Conservation (phyloP, 2,113 vertebrate species). For the Axis porcinus region DNA sequence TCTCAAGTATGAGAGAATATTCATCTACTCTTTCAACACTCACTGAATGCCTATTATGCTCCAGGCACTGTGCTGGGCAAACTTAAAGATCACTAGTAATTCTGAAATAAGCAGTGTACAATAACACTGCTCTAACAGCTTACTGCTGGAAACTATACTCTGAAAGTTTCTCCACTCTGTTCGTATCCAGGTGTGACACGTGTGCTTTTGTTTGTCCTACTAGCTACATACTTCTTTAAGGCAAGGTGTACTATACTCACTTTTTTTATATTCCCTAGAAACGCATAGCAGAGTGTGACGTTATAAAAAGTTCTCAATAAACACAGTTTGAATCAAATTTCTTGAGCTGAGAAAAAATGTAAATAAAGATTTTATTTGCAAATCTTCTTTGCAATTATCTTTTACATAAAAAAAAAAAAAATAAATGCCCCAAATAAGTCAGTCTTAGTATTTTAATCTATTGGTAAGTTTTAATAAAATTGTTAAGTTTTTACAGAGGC, state of each 20-base stretch:
- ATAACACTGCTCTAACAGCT: not conserved
- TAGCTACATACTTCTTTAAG: not conserved
- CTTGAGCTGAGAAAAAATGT: not conserved
- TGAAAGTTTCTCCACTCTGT: not conserved
- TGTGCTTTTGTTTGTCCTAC: not conserved
- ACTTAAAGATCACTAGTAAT: not conserved
- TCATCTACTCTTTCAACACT: not conserved
- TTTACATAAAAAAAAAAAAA: not conserved
- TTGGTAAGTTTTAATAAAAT: not conserved
- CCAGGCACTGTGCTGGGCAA: not conserved
- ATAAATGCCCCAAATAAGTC: not conserved
- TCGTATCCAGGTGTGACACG: not conserved
- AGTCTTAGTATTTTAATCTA: constrained; percentile 18
- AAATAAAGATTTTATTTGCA: constrained; percentile 35
- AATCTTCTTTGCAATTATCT: not conserved
- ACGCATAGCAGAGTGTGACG: not conserved
- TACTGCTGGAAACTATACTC: not conserved
- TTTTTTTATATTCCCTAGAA: not conserved
- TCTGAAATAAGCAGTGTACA: not conserved
- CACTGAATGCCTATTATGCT: not conserved
- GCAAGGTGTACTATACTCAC: not conserved
- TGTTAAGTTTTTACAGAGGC: constrained; percentile 20
- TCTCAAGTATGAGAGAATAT: not conserved
- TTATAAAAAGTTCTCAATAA: constrained; percentile 24
- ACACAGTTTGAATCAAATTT: not conserved